Conservation (phyloP, 2,113 vertebrate genomes). For the Periophthalmodon schlosseri region DNA sequence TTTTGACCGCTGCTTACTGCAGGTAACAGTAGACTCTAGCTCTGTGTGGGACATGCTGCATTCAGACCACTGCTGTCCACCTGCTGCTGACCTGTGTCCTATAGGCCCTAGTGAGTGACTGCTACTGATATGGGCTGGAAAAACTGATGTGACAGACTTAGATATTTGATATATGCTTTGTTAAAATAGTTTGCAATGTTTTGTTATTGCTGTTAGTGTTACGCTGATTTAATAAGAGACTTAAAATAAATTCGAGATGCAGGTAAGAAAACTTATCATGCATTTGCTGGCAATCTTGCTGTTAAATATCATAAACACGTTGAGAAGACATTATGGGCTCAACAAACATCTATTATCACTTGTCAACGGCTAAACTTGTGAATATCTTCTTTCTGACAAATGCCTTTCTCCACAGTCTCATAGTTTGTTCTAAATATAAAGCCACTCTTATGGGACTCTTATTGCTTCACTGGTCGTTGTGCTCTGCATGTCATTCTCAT, state of each 20-base stretch:
- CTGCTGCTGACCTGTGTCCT: constrained; percentile 51
- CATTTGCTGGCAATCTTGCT: not conserved
- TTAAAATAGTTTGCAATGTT: not conserved
- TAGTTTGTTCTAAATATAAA: constrained; percentile 1
- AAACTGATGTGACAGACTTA: constrained; percentile 36
- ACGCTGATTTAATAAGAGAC: not conserved
- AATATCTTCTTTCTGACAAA: not conserved
- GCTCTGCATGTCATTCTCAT: not conserved
- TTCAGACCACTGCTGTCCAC: constrained; percentile 22
- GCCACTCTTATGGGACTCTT: not conserved
- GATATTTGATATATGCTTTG: constrained; percentile 12
- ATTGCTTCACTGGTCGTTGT: constrained; percentile 13
- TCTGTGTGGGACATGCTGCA: constrained; percentile 14
- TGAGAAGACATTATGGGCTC: not conserved
- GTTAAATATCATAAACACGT: not conserved
- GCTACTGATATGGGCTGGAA: constrained; percentile 53
- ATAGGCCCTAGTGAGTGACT: constrained; percentile 29
- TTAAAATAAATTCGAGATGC: not conserved
- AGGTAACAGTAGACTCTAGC: constrained; percentile 30
- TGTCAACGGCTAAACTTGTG: not conserved
- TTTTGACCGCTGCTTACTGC: constrained; percentile 30
- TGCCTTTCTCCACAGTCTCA: not conserved
- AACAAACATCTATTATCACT: not conserved
- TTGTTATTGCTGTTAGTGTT: not conserved
- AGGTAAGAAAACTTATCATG: not conserved